These are phyloP conservation scores for Micropterix aruncella DNA, from an alignment of 2,888 invertebrate genomes.

Conservation along the genomic window DNA sequence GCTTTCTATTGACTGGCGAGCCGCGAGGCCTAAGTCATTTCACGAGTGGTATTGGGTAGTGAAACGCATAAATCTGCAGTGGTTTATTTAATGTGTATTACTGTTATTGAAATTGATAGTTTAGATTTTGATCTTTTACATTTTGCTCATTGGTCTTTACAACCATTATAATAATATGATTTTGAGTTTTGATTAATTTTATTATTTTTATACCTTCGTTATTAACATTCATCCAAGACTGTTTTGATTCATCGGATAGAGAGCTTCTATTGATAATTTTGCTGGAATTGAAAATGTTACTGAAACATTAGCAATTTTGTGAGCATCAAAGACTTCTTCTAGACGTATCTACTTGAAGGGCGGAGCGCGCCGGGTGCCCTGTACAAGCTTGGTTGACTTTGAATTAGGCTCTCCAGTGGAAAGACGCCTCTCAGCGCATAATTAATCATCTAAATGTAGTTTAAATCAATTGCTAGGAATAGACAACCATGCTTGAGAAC, in stretches of 20 bases:
- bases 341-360: neutral
- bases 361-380: neutral
- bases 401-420: neutral
- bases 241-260: neutral
- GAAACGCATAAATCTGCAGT: neutral
- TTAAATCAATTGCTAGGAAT: neutral
- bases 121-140: neutral
- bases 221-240: neutral
- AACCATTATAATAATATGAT: neutral
- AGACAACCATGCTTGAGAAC: neutral
- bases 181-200: neutral
- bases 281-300: neutral
- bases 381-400: neutral
- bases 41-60: neutral
- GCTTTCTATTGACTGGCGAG: conserved; percentile 9
- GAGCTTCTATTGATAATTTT: neutral
- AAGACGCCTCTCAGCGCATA: neutral
- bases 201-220: neutral
- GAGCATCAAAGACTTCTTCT: neutral
- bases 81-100: neutral
- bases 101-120: neutral
- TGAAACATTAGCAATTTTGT: neutral
- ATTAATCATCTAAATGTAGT: neutral
- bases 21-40: neutral
- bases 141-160: neutral